Conservation (phyloP, 2,888 invertebrate species). For the Drosophila peninsularis region DNA sequence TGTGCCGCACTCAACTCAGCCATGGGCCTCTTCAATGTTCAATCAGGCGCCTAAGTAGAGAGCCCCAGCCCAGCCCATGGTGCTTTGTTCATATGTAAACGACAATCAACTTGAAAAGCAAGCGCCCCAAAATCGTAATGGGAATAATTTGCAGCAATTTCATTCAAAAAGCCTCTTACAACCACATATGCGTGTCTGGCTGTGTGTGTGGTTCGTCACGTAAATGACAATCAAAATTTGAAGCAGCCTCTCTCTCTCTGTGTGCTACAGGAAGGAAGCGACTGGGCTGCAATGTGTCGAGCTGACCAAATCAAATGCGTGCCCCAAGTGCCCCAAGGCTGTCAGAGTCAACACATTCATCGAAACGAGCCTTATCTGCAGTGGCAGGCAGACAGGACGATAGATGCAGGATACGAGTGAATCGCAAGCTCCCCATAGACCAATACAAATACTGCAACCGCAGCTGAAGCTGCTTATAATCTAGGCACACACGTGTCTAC, state of each 20-base stretch:
- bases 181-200: background rate
- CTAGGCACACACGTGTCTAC: constrained; percentile 54
- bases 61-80: constrained; percentile 8
- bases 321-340: constrained; percentile 70
- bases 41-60: constrained; percentile 50
- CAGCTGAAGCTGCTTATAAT: constrained; percentile 74
- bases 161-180: constrained; percentile 61
- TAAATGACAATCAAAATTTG: constrained; percentile 79
- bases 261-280: constrained; percentile 33
- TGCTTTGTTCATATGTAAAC: constrained; percentile 70
- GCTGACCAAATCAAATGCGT: constrained; percentile 76
- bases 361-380: constrained; percentile 58
- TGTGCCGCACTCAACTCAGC: constrained; percentile 25
- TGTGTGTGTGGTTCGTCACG: constrained; percentile 56
- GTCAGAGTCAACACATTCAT: constrained; percentile 70
- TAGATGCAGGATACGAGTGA: constrained; percentile 14
- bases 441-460: constrained; percentile 68
- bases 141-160: constrained; percentile 81
- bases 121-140: constrained; percentile 71
- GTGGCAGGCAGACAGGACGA: constrained; percentile 16
- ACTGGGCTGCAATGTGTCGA: constrained; percentile 50
- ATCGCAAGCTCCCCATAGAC: constrained; percentile 55
- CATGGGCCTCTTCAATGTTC: constrained; percentile 37
- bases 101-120: constrained; percentile 75
- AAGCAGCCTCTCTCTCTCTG: constrained; percentile 40